Evolutionary conservation across 2,888 invertebrate genomes (phyloP).

Genomic region (Leucozona laternaria): DNA sequence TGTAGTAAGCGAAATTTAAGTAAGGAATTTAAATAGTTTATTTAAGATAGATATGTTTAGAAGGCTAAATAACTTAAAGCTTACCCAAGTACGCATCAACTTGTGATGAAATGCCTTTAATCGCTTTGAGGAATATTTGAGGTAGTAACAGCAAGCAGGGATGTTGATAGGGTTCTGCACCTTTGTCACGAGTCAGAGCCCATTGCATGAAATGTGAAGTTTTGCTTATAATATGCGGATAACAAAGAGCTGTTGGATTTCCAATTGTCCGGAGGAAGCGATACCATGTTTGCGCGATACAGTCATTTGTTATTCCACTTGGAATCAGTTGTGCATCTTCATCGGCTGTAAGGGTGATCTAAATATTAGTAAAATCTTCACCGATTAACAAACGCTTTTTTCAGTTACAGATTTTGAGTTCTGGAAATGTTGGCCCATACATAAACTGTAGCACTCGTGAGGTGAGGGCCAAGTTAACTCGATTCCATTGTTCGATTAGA

Average conservation of each 20-base stretch:
- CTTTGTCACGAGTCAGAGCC: constrained; percentile 91
- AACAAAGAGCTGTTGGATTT: constrained; percentile 96
- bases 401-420: constrained; percentile 89
- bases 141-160: constrained; percentile 93
- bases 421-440: constrained; percentile 94
- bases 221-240: constrained; percentile 90
- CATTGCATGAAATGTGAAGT: constrained; percentile 89
- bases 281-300: constrained; percentile 98
- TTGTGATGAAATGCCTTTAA: constrained; percentile 95
- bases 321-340: constrained; percentile 94
- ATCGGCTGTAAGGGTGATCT: constrained; percentile 86
- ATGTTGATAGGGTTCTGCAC: constrained; percentile 94
- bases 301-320: constrained; percentile 93
- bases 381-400: not conserved
- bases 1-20: constrained; percentile 71
- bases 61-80: constrained; percentile 72
- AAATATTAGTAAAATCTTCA: not conserved
- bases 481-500: constrained; percentile 97
- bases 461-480: constrained; percentile 95
- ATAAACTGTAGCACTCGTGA: constrained; percentile 92
- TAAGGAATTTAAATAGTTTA: constrained; percentile 44
- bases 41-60: not conserved
- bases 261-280: constrained; percentile 96
- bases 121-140: constrained; percentile 95
- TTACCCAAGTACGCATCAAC: constrained; percentile 98